Evolutionary conservation across 1,140 invertebrate species (phyloP).

Genomic region (Aricia agestis): DNA sequence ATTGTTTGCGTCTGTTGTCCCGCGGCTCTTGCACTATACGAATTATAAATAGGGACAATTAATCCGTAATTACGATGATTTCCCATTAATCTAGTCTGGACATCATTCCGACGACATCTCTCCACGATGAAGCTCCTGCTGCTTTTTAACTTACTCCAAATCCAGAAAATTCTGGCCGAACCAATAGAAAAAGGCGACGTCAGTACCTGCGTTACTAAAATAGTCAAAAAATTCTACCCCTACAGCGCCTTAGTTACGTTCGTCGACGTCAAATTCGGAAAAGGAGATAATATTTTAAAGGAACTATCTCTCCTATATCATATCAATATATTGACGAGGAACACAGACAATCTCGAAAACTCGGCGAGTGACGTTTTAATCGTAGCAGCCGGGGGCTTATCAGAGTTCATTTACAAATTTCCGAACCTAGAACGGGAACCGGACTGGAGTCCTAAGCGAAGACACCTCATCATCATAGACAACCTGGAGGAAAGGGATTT

Average conservation of each 20-base stretch:
- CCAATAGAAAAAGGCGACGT: neutral
- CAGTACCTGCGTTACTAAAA: conserved; percentile 4
- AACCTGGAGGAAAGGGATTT: conserved; percentile 23
- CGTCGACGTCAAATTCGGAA: conserved; percentile 8
- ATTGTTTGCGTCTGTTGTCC: neutral
- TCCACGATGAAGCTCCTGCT: neutral
- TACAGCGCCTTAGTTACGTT: neutral
- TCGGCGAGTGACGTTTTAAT: conserved; percentile 23
- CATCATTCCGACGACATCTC: neutral
- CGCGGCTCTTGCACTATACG: conserved; percentile 6
- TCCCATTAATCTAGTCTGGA: neutral
- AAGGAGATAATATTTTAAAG: neutral
- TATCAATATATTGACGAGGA: conserved; percentile 16
- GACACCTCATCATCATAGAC: conserved; percentile 35
- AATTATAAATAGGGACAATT: conserved; percentile 8
- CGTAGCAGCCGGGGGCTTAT: conserved; percentile 23
- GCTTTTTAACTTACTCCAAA: neutral
- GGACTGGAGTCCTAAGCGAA: conserved; percentile 35
- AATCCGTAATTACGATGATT: neutral
- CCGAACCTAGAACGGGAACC: conserved; percentile 20
- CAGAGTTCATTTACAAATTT: conserved; percentile 23
- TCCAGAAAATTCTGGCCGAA: neutral
- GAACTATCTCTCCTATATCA: neutral
- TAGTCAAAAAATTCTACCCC: neutral
- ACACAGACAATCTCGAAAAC: neutral